Evolutionary conservation across 2,797 vertebrate species (phyloP).

Genomic region (Lutjanus campechanus): DNA sequence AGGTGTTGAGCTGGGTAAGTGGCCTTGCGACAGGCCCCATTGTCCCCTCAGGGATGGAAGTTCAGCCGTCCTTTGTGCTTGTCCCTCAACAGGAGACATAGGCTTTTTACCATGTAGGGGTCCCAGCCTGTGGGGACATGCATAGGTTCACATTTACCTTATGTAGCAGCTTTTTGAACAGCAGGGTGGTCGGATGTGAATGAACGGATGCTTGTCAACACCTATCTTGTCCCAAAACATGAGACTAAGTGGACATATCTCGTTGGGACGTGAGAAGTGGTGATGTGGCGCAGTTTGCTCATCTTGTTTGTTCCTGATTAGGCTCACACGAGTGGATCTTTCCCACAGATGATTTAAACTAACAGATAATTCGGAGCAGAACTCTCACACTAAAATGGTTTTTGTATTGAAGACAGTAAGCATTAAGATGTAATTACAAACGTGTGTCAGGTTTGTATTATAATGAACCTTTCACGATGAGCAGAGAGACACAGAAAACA

Average conservation of each 20-base stretch:
- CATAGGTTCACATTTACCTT: slow-evolving; percentile 37
- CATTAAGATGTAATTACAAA: too few species aligned
- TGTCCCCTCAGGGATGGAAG: slow-evolving; percentile 70
- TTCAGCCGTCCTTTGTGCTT: slow-evolving; percentile 64
- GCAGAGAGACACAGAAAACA: too few species aligned
- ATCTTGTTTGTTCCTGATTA: slow-evolving; percentile 51
- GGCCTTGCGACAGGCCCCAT: slow-evolving; percentile 66
- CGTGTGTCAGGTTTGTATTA: too few species aligned
- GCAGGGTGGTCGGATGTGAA: slow-evolving; percentile 70
- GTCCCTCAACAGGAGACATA: slow-evolving; percentile 68
- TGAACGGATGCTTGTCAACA: slow-evolving; percentile 67
- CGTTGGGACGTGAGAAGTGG: slow-evolving; percentile 67
- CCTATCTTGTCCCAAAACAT: slow-evolving; percentile 79
- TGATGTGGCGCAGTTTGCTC: slow-evolving; percentile 43
- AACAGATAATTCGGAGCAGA: slow-evolving; percentile 49
- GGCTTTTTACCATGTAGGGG: slow-evolving; percentile 42
- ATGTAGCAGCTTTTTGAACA: slow-evolving; percentile 60
- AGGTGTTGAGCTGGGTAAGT: slow-evolving; percentile 73
- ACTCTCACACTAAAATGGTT: slow-evolving; percentile 15
- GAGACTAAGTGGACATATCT: slow-evolving; percentile 75
- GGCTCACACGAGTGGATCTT: slow-evolving; percentile 22
- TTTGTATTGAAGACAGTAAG: not conserved
- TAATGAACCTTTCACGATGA: too few species aligned
- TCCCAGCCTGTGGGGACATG: slow-evolving; percentile 57
- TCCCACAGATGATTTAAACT: slow-evolving; percentile 45